Base-by-base conservation (phyloP, 1,140 invertebrate genomes). In the Apis dorsata region DNA sequence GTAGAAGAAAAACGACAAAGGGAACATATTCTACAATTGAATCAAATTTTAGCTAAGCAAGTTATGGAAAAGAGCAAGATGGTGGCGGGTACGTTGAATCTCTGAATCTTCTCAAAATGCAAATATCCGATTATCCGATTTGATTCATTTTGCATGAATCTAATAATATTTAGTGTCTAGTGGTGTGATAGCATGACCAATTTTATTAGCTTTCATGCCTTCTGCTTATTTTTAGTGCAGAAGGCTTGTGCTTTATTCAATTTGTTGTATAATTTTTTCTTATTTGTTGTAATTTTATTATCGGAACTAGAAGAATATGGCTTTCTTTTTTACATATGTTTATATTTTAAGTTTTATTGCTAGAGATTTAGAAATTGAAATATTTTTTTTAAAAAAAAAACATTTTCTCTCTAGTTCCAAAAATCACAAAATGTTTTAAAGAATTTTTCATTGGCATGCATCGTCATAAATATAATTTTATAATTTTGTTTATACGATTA, bases 11-110 rank as follows among this genome's bases (percentile, higher is more conserved):
- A 98, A 92, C 95, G 96, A 83, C 97, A 98, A 90, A 95, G 98
- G 57, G 97, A 98, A 90, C 97, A 98, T 92, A 95, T 98, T 87
- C 94, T 99, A 65, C 97, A 97, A 90, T 94, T 99, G 79, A 98
- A 98, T 94, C 98, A 98, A 94, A 97, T 98, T 88, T 94, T 99
- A 84, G 98, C 98, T n/a, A 96, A 97, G 91, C 97, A 99, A 95
- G 98, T 98, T 79, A 98, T 98, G 95, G 97, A 98, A 92, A 98
- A 97, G 94, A 98, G 97, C 94, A 98, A 98, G 95, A 97, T 98
- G 92, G 97, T 98, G 86, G 98, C 98, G 94, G 97, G 98, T 98
- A 95, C 93, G 95, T 94, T 75, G 55, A 81, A 79, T 10, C 34
- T 13, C 13, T 5, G 24, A 24, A n/a, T n/a, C 21, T 28, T 66